These are phyloP conservation scores for Spilogale gracilis DNA, from an alignment of 2,113 vertebrate species.

Conservation along the genomic window DNA sequence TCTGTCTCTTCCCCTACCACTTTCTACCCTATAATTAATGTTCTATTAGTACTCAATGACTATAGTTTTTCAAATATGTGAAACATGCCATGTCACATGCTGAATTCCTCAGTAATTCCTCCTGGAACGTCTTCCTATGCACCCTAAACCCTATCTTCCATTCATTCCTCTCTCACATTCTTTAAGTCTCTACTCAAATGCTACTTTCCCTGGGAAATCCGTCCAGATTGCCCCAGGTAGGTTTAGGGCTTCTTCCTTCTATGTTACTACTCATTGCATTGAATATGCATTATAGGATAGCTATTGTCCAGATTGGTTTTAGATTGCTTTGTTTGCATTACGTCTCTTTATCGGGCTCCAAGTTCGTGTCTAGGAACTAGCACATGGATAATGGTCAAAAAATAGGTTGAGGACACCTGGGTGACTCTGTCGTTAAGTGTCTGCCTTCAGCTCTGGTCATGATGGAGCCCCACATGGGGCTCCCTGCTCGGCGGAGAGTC, in stretches of 20 bases:
- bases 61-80: not conserved
- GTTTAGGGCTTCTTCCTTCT: not conserved
- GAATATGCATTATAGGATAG: not conserved
- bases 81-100: not conserved
- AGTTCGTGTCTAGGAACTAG: not conserved
- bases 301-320: not conserved
- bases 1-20: not conserved
- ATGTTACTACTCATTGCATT: not conserved
- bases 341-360: not conserved
- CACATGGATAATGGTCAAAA: not conserved
- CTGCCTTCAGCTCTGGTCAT: too few species aligned
- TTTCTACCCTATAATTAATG: not conserved
- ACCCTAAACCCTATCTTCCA: not conserved
- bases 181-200: not conserved
- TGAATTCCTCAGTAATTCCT: not conserved
- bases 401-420: not conserved
- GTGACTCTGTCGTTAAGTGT: too few species aligned
- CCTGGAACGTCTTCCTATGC: not conserved
- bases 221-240: not conserved
- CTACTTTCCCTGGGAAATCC: not conserved
- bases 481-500: too few species aligned
- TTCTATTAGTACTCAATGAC: not conserved
- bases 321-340: not conserved
- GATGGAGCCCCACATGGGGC: too few species aligned
- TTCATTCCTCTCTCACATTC: not conserved